Evolutionary conservation across 1,140 invertebrate genomes (phyloP).

Genomic region (Polypedilum vanderplanki): DNA sequence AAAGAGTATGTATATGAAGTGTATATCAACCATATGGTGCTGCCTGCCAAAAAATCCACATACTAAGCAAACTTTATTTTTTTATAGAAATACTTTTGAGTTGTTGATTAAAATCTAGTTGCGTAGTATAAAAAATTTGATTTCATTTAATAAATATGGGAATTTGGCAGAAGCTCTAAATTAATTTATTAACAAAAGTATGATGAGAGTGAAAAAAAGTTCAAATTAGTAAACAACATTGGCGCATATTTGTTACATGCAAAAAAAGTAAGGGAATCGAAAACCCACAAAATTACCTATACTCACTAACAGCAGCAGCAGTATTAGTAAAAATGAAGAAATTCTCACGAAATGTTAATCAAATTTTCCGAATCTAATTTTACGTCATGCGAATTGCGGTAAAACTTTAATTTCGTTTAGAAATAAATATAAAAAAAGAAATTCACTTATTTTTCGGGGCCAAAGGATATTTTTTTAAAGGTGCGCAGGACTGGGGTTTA

Average conservation of each 20-base stretch:
- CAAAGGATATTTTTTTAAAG: not conserved
- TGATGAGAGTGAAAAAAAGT: no score
- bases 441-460: not conserved
- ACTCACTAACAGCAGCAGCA: not conserved
- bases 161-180: no score
- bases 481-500: not conserved
- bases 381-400: slow-evolving; percentile 4
- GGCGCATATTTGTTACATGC: not conserved
- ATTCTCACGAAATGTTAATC: slow-evolving; percentile 26
- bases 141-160: no score
- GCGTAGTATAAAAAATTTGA: no score
- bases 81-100: no score
- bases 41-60: not conserved
- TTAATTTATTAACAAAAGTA: no score
- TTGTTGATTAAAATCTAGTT: no score
- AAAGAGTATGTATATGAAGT: not conserved
- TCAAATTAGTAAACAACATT: no score
- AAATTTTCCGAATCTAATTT: slow-evolving; percentile 27
- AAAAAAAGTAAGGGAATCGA: not conserved
- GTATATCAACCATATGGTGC: not conserved
- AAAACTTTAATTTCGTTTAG: slow-evolving; percentile 14
- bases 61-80: no score
- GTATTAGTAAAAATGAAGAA: not conserved
- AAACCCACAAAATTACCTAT: not conserved
- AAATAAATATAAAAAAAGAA: no score